These are phyloP conservation scores for Entomyzon cyanotis DNA, from an alignment of 2,113 vertebrate genomes.

Conservation along the genomic window DNA sequence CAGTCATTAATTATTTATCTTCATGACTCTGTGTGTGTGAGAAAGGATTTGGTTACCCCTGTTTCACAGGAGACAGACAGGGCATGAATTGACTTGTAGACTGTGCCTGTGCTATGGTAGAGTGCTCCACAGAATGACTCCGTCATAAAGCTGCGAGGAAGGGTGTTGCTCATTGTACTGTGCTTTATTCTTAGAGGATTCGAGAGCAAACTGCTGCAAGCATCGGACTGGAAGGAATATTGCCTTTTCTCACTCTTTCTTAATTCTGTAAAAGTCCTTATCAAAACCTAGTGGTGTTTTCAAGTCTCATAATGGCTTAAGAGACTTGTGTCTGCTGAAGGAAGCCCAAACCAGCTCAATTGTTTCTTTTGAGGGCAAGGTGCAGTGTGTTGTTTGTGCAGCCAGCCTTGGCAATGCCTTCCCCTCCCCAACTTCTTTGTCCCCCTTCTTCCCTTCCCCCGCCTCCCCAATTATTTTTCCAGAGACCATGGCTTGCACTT, in stretches of 20 bases:
- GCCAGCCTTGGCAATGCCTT: conserved; percentile 15
- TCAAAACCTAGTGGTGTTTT: not conserved
- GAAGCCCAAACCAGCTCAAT: not conserved
- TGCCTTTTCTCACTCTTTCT: not conserved
- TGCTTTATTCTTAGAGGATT: not conserved
- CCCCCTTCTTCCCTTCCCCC: conserved; percentile 43
- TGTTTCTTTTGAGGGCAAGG: conserved; percentile 26
- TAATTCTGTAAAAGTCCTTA: not conserved
- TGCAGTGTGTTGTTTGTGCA: not conserved
- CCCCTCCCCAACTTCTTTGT: conserved; percentile 35
- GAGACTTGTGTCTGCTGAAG: not conserved
- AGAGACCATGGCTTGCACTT: conserved; percentile 60
- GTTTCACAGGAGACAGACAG: not conserved
- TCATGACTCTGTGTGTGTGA: not conserved
- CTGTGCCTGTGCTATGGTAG: not conserved
- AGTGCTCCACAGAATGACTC: not conserved
- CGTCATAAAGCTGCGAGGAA: not conserved
- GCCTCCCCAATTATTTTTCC: conserved; percentile 55
- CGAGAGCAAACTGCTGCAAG: not conserved
- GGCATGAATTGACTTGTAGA: not conserved
- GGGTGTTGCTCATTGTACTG: not conserved
- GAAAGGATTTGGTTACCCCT: not conserved
- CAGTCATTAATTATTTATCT: not conserved
- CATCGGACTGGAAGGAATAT: not conserved
- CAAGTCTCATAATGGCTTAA: not conserved